These are phyloP conservation scores for Lanius collurio DNA, from an alignment of 2,113 vertebrate genomes.

Conservation along the genomic window DNA sequence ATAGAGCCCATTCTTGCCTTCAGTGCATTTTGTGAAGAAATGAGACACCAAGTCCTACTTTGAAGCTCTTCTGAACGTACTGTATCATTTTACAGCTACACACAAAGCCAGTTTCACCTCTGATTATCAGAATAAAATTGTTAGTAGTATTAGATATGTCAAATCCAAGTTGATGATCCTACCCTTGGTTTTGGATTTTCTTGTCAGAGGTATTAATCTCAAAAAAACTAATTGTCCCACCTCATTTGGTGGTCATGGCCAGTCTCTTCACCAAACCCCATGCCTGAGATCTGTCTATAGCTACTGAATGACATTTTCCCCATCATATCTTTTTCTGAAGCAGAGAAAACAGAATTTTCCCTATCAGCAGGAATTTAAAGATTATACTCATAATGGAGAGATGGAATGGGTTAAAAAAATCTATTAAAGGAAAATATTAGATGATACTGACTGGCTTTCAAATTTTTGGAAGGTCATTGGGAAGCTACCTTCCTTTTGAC, in stretches of 20 bases:
- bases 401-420: background rate
- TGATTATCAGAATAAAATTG: background rate
- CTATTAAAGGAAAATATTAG: background rate
- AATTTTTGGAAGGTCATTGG: background rate
- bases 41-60: background rate
- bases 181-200: background rate
- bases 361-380: background rate
- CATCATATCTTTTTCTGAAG: background rate
- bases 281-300: background rate
- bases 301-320: background rate
- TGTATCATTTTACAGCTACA: background rate
- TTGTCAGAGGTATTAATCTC: background rate
- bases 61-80: rapidly evolving
- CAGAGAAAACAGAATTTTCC: background rate
- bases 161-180: background rate
- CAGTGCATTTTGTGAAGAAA: background rate
- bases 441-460: background rate
- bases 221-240: background rate
- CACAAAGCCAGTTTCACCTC: background rate
- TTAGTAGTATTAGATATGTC: background rate
- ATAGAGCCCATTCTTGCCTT: background rate
- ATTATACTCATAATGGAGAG: background rate
- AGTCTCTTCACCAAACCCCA: background rate
- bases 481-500: background rate
- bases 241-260: background rate